These are phyloP conservation scores for Mormyrus hasselquistii DNA, from an alignment of 2,797 vertebrate genomes.

Conservation along the genomic window DNA sequence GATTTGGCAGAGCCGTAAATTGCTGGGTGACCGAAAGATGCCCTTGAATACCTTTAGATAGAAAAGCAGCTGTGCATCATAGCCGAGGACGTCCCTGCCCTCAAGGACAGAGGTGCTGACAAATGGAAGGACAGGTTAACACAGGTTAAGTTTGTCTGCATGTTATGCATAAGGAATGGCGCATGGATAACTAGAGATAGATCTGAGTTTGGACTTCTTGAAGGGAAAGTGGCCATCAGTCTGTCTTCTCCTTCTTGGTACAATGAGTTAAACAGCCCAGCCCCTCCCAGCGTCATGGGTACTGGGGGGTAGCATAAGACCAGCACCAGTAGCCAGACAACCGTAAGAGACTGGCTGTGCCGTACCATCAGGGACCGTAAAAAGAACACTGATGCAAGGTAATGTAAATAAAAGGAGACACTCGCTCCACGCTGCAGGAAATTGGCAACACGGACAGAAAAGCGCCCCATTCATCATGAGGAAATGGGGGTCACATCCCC, in stretches of 20 bases:
- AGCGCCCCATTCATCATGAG: neutral
- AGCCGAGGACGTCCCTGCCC: neutral
- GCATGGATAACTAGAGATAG: neutral
- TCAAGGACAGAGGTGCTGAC: neutral
- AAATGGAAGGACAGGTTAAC: neutral
- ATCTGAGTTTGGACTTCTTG: neutral
- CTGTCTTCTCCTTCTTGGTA: neutral
- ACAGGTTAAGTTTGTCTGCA: neutral
- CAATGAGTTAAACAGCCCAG: neutral
- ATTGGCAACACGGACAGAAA: neutral
- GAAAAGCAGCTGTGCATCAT: neutral
- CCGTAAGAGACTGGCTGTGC: neutral
- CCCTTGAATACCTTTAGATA: neutral
- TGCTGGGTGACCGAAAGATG: neutral
- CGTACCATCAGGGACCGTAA: neutral
- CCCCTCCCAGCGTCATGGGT: neutral
- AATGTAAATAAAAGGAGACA: neutral
- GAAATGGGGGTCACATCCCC: neutral
- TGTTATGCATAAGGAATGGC: neutral
- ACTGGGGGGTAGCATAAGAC: neutral
- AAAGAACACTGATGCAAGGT: neutral
- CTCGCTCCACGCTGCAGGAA: neutral
- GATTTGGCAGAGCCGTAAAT: conserved; percentile 1
- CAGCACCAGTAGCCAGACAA: neutral
- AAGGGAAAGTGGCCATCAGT: neutral